Conservation (phyloP, 1,140 invertebrate species). For the Daktulosphaira vitifoliae region DNA sequence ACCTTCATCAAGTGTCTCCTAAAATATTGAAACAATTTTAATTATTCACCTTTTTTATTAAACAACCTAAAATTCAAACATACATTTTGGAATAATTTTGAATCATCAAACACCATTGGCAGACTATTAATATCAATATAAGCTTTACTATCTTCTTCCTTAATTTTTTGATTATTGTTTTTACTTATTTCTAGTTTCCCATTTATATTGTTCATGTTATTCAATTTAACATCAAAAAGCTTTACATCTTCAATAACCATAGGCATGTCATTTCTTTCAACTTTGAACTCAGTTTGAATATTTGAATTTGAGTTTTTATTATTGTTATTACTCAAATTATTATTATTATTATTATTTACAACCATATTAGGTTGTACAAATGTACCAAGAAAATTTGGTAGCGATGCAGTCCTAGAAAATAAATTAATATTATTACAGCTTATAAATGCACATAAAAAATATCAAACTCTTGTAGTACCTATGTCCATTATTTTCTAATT, state of each 20-base stretch:
- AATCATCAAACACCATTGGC: conserved; percentile 15
- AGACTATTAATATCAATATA: conserved; percentile 14
- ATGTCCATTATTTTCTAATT: conserved; percentile 39
- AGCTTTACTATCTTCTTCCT: conserved; percentile 47
- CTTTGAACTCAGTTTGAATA: conserved; percentile 10
- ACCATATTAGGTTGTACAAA: conserved; percentile 39
- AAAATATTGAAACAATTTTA: not conserved
- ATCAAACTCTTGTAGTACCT: not conserved
- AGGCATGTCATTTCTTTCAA: conserved; percentile 13
- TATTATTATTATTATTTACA: conserved; percentile 7
- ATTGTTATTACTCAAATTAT: conserved; percentile 5
- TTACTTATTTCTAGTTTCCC: no score
- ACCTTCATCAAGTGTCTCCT: conserved; percentile 37
- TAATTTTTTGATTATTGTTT: conserved; percentile 30
- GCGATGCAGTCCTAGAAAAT: conserved; percentile 44
- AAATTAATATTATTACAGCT: conserved; percentile 11
- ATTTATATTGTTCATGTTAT: no score
- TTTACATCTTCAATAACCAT: conserved; percentile 10
- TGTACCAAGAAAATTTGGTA: conserved; percentile 49
- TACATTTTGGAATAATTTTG: conserved; percentile 14
- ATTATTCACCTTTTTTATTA: not conserved
- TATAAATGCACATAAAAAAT: not conserved
- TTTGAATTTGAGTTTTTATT: not conserved
- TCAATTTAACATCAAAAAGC: no score
- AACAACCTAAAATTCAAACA: not conserved